These are phyloP conservation scores for Cossypha polioptera DNA, from an alignment of 2,797 vertebrate genomes.

Conservation along the genomic window DNA sequence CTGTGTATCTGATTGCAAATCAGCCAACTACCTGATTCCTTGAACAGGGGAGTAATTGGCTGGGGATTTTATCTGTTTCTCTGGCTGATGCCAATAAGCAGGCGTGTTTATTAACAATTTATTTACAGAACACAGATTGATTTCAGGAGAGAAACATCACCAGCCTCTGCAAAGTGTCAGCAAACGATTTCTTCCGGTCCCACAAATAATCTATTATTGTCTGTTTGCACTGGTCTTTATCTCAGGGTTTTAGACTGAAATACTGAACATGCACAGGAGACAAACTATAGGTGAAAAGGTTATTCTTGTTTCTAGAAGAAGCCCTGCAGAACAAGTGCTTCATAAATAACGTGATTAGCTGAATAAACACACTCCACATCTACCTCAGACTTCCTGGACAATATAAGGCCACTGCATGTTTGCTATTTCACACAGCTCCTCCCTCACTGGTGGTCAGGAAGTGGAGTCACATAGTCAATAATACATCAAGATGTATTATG, in stretches of 20 bases:
- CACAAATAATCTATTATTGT: slow-evolving; percentile 6
- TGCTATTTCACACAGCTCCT: neutral
- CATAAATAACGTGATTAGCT: neutral
- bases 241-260: neutral
- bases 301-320: neutral
- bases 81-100: slow-evolving; percentile 51
- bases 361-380: neutral
- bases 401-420: neutral
- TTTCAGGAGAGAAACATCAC: slow-evolving; percentile 38
- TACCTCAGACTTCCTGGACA: neutral
- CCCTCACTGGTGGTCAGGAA: neutral
- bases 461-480: neutral
- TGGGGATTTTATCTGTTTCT: slow-evolving; percentile 64
- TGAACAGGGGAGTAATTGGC: slow-evolving; percentile 43
- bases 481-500: neutral
- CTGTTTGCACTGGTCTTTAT: neutral
- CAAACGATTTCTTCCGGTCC: slow-evolving; percentile 30
- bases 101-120: slow-evolving; percentile 71
- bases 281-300: neutral
- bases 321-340: neutral
- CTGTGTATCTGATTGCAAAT: slow-evolving; percentile 58
- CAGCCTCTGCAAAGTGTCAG: neutral
- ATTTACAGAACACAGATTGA: slow-evolving; percentile 72
- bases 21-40: slow-evolving; percentile 32
- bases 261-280: neutral